phyloP scores from a whole-genome alignment of 2,797 vertebrate genomes.

The Thaleichthys pacificus region DNA sequence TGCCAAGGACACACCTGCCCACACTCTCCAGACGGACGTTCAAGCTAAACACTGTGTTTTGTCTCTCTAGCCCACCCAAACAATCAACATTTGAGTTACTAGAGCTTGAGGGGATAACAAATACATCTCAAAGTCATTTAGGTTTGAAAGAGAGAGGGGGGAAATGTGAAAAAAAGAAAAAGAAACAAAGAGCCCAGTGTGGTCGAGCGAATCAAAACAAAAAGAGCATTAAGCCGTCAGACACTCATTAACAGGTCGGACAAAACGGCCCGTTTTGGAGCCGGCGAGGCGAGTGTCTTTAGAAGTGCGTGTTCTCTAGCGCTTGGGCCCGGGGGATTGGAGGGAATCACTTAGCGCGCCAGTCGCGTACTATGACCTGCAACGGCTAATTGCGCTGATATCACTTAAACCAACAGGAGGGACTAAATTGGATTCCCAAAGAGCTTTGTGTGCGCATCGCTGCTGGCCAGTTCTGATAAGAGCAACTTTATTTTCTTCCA shows the following conservation, averaged over 20 bases:
- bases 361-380: conserved; percentile 61
- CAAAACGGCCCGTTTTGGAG: conserved; percentile 34
- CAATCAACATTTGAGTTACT: conserved; percentile 37
- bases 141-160: conserved; percentile 25
- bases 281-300: conserved; percentile 1
- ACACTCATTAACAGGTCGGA: conserved; percentile 46
- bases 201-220: conserved; percentile 50
- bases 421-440: conserved; percentile 69
- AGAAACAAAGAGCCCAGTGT: conserved; percentile 4
- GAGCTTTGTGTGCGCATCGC: conserved; percentile 62
- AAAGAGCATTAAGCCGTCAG: conserved; percentile 36
- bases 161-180: conserved; percentile 49
- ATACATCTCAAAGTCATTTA: conserved; percentile 47
- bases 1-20: conserved; percentile 29
- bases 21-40: conserved; percentile 3
- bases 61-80: background rate
- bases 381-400: conserved; percentile 73
- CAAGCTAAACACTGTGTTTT: background rate
- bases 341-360: conserved; percentile 63
- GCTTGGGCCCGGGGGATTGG: conserved; percentile 42
- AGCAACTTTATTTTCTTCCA: conserved; percentile 66
- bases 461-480: conserved; percentile 73
- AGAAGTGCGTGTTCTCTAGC: conserved; percentile 5
- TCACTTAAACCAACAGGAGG: conserved; percentile 68
- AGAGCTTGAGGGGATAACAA: conserved; percentile 15